Percentiles rank a stretch among this genome's conserved stretches.
Evolutionary conservation across 2,888 invertebrate species (phyloP).

Genomic region (Crocallis elinguaria): DNA sequence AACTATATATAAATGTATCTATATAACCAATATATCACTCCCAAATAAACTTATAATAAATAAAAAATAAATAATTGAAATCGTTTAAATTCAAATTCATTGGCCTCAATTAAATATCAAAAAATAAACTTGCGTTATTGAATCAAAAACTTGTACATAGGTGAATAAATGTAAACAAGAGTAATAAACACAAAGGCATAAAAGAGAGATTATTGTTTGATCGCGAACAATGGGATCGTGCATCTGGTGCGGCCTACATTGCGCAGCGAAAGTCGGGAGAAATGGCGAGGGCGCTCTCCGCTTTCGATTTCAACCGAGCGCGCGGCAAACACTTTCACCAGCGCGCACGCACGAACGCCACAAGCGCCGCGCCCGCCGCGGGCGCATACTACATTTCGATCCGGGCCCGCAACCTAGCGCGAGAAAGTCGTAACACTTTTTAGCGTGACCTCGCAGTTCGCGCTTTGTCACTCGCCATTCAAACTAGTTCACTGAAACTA

Average conservation of each 20-base stretch:
- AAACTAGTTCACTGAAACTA: conserved; percentile 76
- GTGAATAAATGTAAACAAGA: conserved; percentile 26
- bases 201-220: conserved; percentile 50
- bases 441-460: conserved; percentile 79
- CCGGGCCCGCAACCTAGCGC: conserved; percentile 57
- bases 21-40: too few species aligned
- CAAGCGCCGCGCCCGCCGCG: conserved; percentile 68
- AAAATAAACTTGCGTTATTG: not conserved
- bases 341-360: conserved; percentile 68
- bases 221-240: conserved; percentile 73
- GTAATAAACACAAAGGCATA: conserved; percentile 39
- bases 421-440: conserved; percentile 85
- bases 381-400: conserved; percentile 72
- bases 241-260: conserved; percentile 80
- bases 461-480: conserved; percentile 78
- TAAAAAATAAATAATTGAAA: too few species aligned
- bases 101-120: too few species aligned
- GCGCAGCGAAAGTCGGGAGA: conserved; percentile 83
- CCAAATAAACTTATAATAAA: not conserved
- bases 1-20: too few species aligned
- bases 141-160: not conserved
- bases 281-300: conserved; percentile 83
- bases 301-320: conserved; percentile 82
- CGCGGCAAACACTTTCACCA: conserved; percentile 80
- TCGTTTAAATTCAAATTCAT: too few species aligned